phyloP scores from a whole-genome alignment of 2,888 invertebrate genomes.

The Zhuqinia jingwanae region DNA sequence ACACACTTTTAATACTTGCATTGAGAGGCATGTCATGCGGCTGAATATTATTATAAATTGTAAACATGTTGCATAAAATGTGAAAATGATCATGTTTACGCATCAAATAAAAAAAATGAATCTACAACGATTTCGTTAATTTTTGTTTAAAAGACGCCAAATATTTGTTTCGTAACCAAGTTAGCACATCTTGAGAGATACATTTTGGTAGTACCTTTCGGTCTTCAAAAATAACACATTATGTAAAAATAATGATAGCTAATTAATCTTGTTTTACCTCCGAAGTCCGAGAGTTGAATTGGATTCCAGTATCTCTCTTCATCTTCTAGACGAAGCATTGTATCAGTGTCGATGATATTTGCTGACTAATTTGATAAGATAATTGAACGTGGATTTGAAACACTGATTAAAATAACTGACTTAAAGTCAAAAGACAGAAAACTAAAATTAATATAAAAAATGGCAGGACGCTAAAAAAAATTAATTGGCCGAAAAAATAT shows the following conservation, averaged over 20 bases:
- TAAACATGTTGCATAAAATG: neutral
- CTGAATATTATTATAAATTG: too few relatives aligned
- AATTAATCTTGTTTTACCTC: too few relatives aligned
- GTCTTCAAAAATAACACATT: neutral
- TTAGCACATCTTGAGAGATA: neutral
- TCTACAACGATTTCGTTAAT: neutral
- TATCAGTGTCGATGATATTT: too few relatives aligned
- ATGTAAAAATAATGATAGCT: neutral
- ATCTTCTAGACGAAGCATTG: too few relatives aligned
- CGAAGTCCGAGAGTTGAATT: conserved; percentile 51
- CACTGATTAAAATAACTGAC: too few relatives aligned
- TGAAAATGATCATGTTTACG: neutral
- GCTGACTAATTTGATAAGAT: too few relatives aligned
- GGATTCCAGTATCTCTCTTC: conserved; percentile 58
- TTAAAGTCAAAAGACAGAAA: too few relatives aligned
- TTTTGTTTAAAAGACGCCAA: neutral
- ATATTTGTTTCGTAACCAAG: neutral
- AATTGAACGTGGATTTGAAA: too few relatives aligned
- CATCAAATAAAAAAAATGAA: neutral
- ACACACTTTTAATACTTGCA: neutral
- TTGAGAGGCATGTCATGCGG: neutral
- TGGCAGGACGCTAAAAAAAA: too few relatives aligned
- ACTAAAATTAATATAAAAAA: too few relatives aligned
- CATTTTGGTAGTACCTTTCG: neutral
- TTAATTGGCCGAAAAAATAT: too few relatives aligned